Conservation (phyloP, 2,797 vertebrate genomes). For the Borostomias antarcticus region DNA sequence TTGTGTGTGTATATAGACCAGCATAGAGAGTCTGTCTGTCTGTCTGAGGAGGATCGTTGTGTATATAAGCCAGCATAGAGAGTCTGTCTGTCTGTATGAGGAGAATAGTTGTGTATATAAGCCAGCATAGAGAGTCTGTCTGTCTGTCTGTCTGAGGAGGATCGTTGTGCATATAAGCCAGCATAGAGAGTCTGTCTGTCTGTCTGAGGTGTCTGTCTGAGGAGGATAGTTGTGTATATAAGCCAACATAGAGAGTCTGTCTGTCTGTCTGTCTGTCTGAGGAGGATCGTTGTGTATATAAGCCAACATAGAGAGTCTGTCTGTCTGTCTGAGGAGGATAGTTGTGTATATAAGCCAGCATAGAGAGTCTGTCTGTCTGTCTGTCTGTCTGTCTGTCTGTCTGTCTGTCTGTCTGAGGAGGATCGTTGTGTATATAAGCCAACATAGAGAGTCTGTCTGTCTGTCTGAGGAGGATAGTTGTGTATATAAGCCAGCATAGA, state of each 20-base stretch:
- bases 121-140: no score
- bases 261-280: background rate
- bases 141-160: no score
- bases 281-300: slow-evolving; percentile 1
- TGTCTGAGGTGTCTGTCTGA: background rate
- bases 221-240: background rate
- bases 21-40: slow-evolving; percentile 4
- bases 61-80: background rate
- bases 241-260: no score
- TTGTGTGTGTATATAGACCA: no score
- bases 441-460: background rate
- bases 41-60: background rate
- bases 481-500: no score
- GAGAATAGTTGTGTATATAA: no score
- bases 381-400: background rate
- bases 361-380: background rate
- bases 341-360: no score
- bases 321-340: background rate
- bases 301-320: background rate
- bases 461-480: background rate
- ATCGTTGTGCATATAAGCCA: no score
- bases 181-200: background rate
- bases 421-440: background rate
- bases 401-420: slow-evolving; percentile 13
- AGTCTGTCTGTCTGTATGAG: background rate